These are phyloP conservation scores for Aurelia sp. DNA, from an alignment of 30 jellyfish, hydroid and myxozoan species.

Conservation along the genomic window DNA sequence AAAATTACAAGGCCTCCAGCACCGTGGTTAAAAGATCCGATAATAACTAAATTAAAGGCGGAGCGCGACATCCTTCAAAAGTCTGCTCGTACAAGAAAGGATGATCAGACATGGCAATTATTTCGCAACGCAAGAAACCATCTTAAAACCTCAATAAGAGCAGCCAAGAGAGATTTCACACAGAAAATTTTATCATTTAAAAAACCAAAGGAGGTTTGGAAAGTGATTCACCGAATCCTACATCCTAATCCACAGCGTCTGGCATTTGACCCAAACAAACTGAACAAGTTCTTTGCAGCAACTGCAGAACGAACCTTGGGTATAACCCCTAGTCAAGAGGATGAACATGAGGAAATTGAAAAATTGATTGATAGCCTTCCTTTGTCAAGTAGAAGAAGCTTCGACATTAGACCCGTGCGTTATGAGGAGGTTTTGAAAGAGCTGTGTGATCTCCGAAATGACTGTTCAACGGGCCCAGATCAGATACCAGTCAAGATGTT, in stretches of 20 bases:
- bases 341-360: no score
- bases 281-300: background rate
- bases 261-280: background rate
- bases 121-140: no score
- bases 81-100: no score
- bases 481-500: slow-evolving; percentile 55
- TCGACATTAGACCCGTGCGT: slow-evolving; percentile 29
- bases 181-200: slow-evolving; percentile 39
- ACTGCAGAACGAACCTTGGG: no score
- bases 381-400: no score
- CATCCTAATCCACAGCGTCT: slow-evolving; percentile 33
- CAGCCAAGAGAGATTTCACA: slow-evolving; percentile 36
- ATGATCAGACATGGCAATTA: no score
- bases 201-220: slow-evolving; percentile 62
- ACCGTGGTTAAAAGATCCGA: slow-evolving; percentile 78
- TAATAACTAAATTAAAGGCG: slow-evolving; percentile 35
- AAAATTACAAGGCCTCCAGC: slow-evolving; percentile 76
- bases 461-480: slow-evolving; percentile 62
- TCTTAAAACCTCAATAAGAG: slow-evolving; percentile 16
- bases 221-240: slow-evolving; percentile 36
- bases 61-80: slow-evolving; percentile 14
- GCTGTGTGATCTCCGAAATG: slow-evolving; percentile 37
- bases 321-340: no score
- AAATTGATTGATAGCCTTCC: no score
- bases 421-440: slow-evolving; percentile 37